Evolutionary conservation across 2,797 vertebrate species (phyloP).

Genomic region (Sternarchorhynchus goeldii): DNA sequence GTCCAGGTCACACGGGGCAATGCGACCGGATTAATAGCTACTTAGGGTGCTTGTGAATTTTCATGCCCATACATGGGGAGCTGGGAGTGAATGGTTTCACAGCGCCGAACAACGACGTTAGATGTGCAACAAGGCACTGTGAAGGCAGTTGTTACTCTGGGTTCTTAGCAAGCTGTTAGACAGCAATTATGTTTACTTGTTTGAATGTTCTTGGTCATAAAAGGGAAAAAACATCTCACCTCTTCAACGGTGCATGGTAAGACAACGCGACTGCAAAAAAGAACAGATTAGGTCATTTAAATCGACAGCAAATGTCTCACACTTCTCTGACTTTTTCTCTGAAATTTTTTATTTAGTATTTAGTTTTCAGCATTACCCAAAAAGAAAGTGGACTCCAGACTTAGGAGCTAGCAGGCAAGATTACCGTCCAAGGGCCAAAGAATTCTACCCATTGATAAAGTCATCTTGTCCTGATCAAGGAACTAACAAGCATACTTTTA

Average conservation of each 20-base stretch:
- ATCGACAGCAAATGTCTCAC: background rate
- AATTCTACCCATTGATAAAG: too few species aligned
- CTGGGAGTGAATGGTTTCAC: background rate
- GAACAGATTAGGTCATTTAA: slow-evolving; percentile 29
- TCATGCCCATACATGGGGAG: slow-evolving; percentile 15
- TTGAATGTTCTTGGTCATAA: background rate
- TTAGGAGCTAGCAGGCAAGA: too few species aligned
- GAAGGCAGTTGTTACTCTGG: background rate
- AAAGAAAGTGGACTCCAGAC: too few species aligned
- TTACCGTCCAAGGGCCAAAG: too few species aligned
- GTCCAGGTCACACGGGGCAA: background rate
- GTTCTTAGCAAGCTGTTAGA: background rate
- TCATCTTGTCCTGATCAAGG: too few species aligned
- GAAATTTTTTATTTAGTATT: background rate
- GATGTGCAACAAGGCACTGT: too few species aligned
- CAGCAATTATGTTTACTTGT: background rate
- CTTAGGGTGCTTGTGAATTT: slow-evolving; percentile 1
- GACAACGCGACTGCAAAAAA: slow-evolving; percentile 87
- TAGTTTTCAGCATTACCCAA: too few species aligned
- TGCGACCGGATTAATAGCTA: slow-evolving; percentile 3
- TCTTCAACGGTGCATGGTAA: slow-evolving; percentile 94
- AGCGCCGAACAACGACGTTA: slow-evolving; percentile 3
- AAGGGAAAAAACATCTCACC: slow-evolving; percentile 74
- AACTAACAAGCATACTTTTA: too few species aligned
- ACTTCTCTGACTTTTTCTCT: background rate